Base-by-base conservation (phyloP, 2,113 vertebrate species). In the Manacus vitellinus region DNA sequence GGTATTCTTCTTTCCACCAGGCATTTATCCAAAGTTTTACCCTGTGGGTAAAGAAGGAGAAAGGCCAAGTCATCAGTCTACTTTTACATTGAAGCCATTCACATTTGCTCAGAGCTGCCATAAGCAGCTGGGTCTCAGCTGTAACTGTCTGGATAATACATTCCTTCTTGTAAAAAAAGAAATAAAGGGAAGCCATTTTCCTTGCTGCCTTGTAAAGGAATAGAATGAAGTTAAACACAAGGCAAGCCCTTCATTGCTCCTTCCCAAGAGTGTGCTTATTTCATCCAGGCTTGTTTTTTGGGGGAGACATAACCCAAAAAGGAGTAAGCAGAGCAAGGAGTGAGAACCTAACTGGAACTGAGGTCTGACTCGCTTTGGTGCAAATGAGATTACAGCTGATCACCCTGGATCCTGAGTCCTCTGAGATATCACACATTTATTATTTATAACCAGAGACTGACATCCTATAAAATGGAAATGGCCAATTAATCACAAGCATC, bases 101-200 rank as follows among this genome's bases (percentile, higher is more conserved):
- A 56, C 20, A 14, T 66, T 83, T 88, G 23, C 52, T 52, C 18
- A 86, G 61, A 91, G 85, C 43, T 65, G 67, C 85, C 52, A 27
- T 16, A 55, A 85, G 52, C 74, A 88, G 51, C 77, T 93, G 86
- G 27, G 46, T 83, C 33, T 89, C 88, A 88, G 89, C 91, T 96
- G 31, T 66, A 95, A 27, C 30, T 62, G 39, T 65, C 65, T 31
- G 59, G 63, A 28, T 87, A 91, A 85, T 43, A 23, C 6, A 44
- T n/a, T 90, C 37, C 70, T 91, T 44, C 85, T 46, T 79, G 35
- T 47, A 74, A 88, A 58, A 86, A 76, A 47, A 33, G 25, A 20
- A 33, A 33, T 11, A 11, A 66, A 65, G 65, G 63, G 51, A 88
- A 84, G 37, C 41, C 54, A 47, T 95, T 92, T 88, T 91, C 58